Evolutionary conservation across 2,797 vertebrate species (phyloP).

Genomic region (Potorous gilbertii): DNA sequence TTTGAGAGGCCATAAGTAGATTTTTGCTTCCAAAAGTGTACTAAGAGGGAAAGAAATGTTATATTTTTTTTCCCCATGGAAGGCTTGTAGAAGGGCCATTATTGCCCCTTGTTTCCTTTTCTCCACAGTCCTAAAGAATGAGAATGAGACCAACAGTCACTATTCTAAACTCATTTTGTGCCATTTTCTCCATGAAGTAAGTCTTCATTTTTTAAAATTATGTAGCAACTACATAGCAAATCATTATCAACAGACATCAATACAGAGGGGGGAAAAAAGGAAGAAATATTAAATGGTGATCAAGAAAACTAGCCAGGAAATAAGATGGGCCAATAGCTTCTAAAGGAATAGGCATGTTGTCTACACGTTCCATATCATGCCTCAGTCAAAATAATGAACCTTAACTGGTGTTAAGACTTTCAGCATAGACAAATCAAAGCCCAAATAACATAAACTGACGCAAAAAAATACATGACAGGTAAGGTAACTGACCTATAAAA

Average conservation of each 20-base stretch:
- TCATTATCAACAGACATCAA: background rate
- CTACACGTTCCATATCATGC: background rate
- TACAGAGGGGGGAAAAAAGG: background rate
- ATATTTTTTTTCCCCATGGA: slow-evolving; percentile 47
- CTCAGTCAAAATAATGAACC: background rate
- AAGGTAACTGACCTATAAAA: background rate
- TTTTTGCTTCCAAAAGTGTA: slow-evolving; percentile 55
- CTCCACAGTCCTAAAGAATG: slow-evolving; percentile 4
- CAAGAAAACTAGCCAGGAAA: background rate
- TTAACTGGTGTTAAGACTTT: background rate
- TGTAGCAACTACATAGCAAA: slow-evolving; percentile 3
- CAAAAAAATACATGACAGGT: background rate
- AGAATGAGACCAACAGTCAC: slow-evolving; percentile 13
- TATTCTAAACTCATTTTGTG: slow-evolving; percentile 20
- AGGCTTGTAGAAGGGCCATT: slow-evolving; percentile 47
- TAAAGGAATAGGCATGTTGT: background rate
- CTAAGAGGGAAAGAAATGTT: slow-evolving; percentile 42
- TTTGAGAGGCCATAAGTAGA: slow-evolving; percentile 54
- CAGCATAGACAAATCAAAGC: background rate
- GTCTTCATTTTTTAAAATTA: slow-evolving; percentile 2
- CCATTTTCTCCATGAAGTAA: slow-evolving; percentile 22
- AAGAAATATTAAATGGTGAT: background rate
- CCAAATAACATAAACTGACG: no score
- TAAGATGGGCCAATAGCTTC: background rate
- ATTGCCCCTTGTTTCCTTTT: slow-evolving; percentile 14